Evolutionary conservation across 2,113 vertebrate species (phyloP), one percentile per base, ranked within the genome.

Genomic region (Pomatorhinus ruficollis): DNA sequence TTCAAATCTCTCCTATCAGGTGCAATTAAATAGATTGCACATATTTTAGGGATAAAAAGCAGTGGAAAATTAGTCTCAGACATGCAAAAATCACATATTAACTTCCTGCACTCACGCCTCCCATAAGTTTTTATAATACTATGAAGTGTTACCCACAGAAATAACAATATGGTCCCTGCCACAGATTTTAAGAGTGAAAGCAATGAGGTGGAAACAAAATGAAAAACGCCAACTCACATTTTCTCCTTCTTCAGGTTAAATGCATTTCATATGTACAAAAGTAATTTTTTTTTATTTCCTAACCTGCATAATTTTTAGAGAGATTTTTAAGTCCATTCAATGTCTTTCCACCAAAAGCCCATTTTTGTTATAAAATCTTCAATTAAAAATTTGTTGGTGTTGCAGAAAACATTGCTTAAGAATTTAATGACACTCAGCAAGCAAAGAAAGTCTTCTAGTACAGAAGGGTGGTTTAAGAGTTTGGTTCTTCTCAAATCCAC

Each of bases 131-230:
- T 87, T 66, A 65, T 28, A 87, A 40, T 61, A 21, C 7, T 87
- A 7, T 57, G 68, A 75, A 88, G 35, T 1, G 2, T 70, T 79
- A 66, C 11, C 8, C n/a, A 76, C 37, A 75, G 11, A 47, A 82
- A 13, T 35, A 90, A 66, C 19, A 87, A 33, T 16, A 52, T 6
- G 60, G 6, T 10, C 28, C 23, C 17, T 0, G 0, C 5, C 4
- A 2, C 5, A 45, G 44, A 49, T 78, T 92, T 91, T 76, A 81
- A 64, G 74, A 82, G 7, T 63, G 18, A 89, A 84, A 76, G 14
- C 3, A 79, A 37, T 13, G 10, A 56, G 4, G 28, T 64, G 30
- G 40, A 74, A 95, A 89, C 19, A 85, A 87, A 95, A 69, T 23
- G 5, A 83, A 92, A 88, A 90, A 75, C 33, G 11, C 10, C 77